Evolutionary conservation across 1,140 invertebrate genomes (phyloP), one percentile per base, ranked within the genome.

Genomic region (Bombus ignitus): DNA sequence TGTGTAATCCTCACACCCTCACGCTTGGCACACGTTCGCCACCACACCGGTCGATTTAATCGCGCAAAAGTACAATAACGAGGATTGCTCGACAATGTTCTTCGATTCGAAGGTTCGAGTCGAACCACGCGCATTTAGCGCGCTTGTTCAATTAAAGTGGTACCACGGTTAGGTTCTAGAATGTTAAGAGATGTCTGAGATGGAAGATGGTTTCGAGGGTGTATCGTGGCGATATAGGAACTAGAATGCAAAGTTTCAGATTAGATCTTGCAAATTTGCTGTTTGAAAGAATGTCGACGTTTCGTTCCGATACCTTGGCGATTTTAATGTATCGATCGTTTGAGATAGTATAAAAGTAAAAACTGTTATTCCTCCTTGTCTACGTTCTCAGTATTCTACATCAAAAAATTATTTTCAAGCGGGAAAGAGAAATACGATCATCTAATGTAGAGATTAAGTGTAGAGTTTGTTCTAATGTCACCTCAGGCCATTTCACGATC

Each of bases 61-160:
- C 57, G 35, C 3, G 5, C 35, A 57, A 76, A 76, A 76, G 68
- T 57, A 53, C 47, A 53, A 53, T 53, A 53, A 53, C 18, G 6
- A 53, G 44, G 13, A 18, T 8, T 1, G 62, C 57, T 83, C 32
- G 81, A 59, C 57, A 70, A 83, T 83, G 77, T 83, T 59, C 81
- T 70, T 71, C 65, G 74, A 47, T 44, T 59, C 39, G 10, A 25
- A 12, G 9, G 12, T 9, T 73, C n/a, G 1, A 47, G 0, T 37
- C 32, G 71, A 65, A 28, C 9, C 15, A 59, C 42, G 53, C 35
- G n/a, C 59, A 83, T 44, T 83, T 70, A 76, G 32, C 25, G 32
- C 12, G 25, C 6, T 47, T 28, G 81, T 66, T 76, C 68, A 76
- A 83, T 83, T 83, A 83, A 83, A 75, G 35, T 15, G 13, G 8